Evolutionary conservation across 2,888 invertebrate genomes (phyloP).

Genomic region (Zygothrica quintamaculata): DNA sequence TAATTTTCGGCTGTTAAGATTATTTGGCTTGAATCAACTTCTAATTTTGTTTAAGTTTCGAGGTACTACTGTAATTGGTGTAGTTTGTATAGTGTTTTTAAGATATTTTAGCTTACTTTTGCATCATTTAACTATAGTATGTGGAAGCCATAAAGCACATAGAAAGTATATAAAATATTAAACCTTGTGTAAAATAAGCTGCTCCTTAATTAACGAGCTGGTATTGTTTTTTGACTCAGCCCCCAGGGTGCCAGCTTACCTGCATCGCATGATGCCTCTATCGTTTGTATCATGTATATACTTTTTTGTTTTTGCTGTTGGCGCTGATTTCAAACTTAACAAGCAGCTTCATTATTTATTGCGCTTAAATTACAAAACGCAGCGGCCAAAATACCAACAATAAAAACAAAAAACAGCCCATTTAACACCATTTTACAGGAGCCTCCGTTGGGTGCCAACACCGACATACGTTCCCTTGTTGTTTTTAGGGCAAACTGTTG

Average conservation of each 20-base stretch:
- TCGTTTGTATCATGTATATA: too few relatives aligned
- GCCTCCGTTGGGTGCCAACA: conserved; percentile 20
- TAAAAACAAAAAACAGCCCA: conserved; percentile 26
- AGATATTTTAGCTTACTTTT: too few relatives aligned
- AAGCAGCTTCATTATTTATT: conserved; percentile 69
- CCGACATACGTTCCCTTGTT: background rate
- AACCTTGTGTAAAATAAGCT: too few relatives aligned
- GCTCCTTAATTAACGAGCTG: too few relatives aligned
- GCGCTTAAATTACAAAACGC: conserved; percentile 61
- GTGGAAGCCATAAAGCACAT: too few relatives aligned
- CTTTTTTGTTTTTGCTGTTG: conserved; percentile 11
- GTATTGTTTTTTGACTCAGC: background rate
- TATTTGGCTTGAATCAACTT: too few relatives aligned
- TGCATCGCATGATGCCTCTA: conserved; percentile 6
- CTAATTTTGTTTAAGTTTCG: too few relatives aligned
- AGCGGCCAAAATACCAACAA: conserved; percentile 45
- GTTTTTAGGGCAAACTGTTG: conserved; percentile 5
- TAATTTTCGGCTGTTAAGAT: too few relatives aligned
- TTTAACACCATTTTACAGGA: conserved; percentile 25
- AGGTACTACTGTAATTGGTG: too few relatives aligned
- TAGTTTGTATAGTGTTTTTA: too few relatives aligned
- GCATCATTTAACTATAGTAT: too few relatives aligned
- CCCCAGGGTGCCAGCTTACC: background rate
- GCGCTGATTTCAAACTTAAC: conserved; percentile 47
- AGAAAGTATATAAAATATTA: too few relatives aligned